Conservation (phyloP, 2,113 vertebrate genomes). For the Pampusana beccarii region DNA sequence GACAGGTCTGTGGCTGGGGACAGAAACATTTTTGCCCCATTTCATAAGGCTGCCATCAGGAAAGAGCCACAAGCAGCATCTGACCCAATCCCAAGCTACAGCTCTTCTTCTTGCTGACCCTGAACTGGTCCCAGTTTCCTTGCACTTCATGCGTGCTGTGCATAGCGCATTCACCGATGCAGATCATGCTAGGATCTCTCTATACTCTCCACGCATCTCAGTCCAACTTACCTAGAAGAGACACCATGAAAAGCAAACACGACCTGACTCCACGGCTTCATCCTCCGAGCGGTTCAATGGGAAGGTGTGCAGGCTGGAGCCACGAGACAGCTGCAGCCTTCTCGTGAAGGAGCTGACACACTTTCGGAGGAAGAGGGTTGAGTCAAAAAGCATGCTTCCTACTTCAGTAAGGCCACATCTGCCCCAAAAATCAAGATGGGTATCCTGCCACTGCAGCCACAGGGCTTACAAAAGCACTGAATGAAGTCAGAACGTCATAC, state of each 20-base stretch:
- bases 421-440: neutral
- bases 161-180: rapidly evolving
- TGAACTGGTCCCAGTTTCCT: neutral
- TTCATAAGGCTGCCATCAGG: rapidly evolving
- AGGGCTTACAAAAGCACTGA: neutral
- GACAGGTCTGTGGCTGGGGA: neutral
- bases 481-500: neutral
- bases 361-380: neutral
- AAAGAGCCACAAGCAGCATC: neutral
- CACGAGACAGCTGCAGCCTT: neutral
- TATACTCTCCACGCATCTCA: neutral
- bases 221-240: neutral
- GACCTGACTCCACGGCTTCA: neutral
- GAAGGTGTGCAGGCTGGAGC: neutral
- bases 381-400: neutral
- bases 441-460: neutral
- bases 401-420: neutral
- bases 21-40: neutral
- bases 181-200: neutral
- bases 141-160: neutral
- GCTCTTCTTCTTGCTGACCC: neutral
- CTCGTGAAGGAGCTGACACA: neutral
- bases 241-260: neutral
- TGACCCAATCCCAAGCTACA: rapidly evolving
- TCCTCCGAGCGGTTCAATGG: neutral